Evolutionary conservation across 2,113 vertebrate genomes (phyloP).

Genomic region (Etheostoma cragini): DNA sequence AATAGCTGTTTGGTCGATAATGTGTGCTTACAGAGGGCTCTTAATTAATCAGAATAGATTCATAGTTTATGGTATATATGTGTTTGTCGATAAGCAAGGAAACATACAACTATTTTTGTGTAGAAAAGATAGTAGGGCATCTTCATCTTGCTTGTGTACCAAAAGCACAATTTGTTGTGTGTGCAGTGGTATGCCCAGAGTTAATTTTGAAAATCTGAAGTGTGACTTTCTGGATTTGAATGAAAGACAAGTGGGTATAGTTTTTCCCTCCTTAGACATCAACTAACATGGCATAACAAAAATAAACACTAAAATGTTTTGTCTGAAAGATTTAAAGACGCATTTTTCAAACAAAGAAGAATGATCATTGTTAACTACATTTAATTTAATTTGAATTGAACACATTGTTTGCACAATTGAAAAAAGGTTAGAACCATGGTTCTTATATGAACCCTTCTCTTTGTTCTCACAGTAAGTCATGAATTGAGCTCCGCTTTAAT

Average conservation of each 20-base stretch:
- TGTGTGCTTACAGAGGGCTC: background rate
- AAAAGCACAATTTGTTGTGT: background rate
- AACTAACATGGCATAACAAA: background rate
- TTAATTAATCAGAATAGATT: background rate
- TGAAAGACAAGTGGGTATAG: background rate
- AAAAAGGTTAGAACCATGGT: background rate
- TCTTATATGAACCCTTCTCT: background rate
- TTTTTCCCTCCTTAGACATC: slow-evolving; percentile 1
- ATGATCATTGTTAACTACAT: background rate
- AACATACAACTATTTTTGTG: background rate
- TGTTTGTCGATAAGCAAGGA: background rate
- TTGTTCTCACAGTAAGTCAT: background rate
- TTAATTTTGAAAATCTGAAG: background rate
- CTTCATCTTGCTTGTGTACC: background rate
- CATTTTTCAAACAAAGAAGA: background rate
- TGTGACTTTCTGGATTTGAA: background rate
- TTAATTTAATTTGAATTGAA: background rate
- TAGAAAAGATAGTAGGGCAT: background rate
- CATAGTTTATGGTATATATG: background rate
- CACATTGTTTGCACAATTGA: background rate
- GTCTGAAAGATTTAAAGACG: background rate
- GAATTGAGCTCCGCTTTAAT: background rate
- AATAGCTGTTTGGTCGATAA: background rate
- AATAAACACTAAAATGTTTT: background rate
- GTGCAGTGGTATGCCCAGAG: background rate